phyloP scores from a whole-genome alignment of 2,797 vertebrate genomes.

The Lagodon rhomboides region DNA sequence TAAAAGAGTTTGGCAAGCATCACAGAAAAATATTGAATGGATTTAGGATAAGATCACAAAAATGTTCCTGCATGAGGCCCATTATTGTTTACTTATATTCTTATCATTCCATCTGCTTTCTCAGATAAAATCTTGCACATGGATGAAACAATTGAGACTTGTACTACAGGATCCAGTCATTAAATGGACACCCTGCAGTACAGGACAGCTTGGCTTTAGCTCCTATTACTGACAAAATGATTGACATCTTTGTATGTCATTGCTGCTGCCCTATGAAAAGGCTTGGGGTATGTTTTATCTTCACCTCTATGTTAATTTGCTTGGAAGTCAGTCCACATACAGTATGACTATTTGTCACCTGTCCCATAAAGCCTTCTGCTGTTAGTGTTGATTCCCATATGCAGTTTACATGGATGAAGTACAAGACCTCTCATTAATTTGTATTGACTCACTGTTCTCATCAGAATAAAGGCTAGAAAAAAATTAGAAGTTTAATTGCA shows the following conservation, averaged over 20 bases:
- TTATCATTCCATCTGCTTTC: neutral
- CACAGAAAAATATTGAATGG: neutral
- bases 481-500: neutral
- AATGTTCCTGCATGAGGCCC: neutral
- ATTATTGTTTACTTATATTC: neutral
- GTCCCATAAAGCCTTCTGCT: neutral
- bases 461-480: neutral
- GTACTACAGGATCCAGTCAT: neutral
- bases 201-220: neutral
- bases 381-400: neutral
- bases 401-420: neutral
- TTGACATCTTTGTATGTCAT: conserved; percentile 13
- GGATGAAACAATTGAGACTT: no score
- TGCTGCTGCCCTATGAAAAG: neutral
- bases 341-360: neutral
- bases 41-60: neutral
- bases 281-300: neutral
- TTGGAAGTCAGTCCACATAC: neutral
- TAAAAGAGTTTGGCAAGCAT: neutral
- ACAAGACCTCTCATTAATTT: neutral
- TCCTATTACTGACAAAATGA: conserved; percentile 15
- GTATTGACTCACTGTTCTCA: neutral
- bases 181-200: neutral
- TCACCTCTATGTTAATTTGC: neutral
- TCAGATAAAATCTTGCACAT: neutral